Evolutionary conservation across 2,888 invertebrate species (phyloP).

Genomic region (Mesorhabditis sp.): DNA sequence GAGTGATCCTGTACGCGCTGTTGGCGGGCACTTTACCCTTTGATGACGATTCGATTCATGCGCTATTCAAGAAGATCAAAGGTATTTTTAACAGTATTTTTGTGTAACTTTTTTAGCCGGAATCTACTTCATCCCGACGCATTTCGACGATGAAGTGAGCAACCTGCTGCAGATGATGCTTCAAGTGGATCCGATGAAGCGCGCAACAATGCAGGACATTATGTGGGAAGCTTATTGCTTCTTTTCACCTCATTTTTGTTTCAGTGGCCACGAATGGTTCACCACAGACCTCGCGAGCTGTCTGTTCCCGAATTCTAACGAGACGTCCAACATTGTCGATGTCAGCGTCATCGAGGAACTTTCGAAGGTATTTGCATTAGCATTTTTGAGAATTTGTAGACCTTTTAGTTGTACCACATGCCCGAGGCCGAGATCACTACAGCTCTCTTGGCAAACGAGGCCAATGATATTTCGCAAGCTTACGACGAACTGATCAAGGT

Average conservation of each 20-base stretch:
- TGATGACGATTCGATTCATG: conserved; percentile 96
- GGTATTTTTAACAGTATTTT: conserved; percentile 61
- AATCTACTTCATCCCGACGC: conserved; percentile 92
- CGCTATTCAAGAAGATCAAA: conserved; percentile 92
- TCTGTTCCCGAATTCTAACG: conserved; percentile 89
- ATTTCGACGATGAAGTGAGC: conserved; percentile 86
- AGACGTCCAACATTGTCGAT: conserved; percentile 92
- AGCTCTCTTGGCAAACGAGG: neutral
- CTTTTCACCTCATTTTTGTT: conserved; percentile 5
- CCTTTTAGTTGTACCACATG: neutral
- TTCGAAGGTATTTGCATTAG: conserved; percentile 63
- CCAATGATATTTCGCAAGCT: neutral
- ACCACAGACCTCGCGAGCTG: conserved; percentile 89
- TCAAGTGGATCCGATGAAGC: conserved; percentile 93
- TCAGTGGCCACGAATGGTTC: conserved; percentile 92
- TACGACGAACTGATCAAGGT: neutral
- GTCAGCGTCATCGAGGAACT: conserved; percentile 88
- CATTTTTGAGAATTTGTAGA: neutral
- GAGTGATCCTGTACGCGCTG: conserved; percentile 88
- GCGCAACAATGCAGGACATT: conserved; percentile 89
- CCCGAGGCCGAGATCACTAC: conserved; percentile 3
- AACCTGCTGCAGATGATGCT: conserved; percentile 85
- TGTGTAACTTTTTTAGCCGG: conserved; percentile 68
- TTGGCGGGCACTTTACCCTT: conserved; percentile 85
- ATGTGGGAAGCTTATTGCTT: conserved; percentile 65